Percentiles rank a stretch among this genome's conserved stretches.
phyloP scores from a whole-genome alignment of 2,797 vertebrate genomes.

The Sphaeramia orbicularis region DNA sequence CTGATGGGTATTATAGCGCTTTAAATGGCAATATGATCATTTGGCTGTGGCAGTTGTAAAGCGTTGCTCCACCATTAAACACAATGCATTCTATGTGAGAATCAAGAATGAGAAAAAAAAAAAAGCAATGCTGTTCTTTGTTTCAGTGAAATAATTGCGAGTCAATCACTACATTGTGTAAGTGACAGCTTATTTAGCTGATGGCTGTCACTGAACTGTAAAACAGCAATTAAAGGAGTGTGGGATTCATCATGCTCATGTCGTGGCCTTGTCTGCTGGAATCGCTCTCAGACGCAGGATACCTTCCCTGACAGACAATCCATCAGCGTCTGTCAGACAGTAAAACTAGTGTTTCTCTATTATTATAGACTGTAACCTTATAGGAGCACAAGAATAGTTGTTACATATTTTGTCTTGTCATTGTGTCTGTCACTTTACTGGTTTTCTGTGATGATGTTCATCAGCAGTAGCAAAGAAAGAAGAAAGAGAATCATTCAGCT shows the following conservation, averaged over 20 bases:
- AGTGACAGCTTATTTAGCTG: constrained; percentile 74
- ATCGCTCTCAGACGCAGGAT: constrained; percentile 62
- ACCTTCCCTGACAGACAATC: constrained; percentile 57
- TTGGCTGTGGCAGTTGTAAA: neutral
- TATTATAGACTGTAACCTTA: constrained; percentile 32
- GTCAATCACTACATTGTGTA: constrained; percentile 34
- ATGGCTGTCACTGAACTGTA: constrained; percentile 72
- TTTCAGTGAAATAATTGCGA: constrained; percentile 56
- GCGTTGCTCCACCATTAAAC: neutral
- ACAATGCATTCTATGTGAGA: constrained; percentile 7
- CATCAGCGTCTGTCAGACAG: constrained; percentile 49
- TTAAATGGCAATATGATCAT: neutral
- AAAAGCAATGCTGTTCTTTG: constrained; percentile 22
- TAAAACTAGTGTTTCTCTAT: constrained; percentile 48
- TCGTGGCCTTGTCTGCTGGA: constrained; percentile 63
- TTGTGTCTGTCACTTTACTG: constrained; percentile 10
- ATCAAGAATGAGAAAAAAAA: constrained; percentile 13
- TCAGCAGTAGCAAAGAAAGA: neutral
- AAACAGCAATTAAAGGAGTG: constrained; percentile 73
- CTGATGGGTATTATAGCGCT: neutral
- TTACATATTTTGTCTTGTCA: constrained; percentile 32
- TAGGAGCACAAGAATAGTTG: constrained; percentile 17
- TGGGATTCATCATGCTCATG: constrained; percentile 68
- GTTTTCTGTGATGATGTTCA: constrained; percentile 1
- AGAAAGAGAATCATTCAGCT: constrained; percentile 1